Conservation (phyloP, 2,797 vertebrate species). For the Danio aesculapii region DNA sequence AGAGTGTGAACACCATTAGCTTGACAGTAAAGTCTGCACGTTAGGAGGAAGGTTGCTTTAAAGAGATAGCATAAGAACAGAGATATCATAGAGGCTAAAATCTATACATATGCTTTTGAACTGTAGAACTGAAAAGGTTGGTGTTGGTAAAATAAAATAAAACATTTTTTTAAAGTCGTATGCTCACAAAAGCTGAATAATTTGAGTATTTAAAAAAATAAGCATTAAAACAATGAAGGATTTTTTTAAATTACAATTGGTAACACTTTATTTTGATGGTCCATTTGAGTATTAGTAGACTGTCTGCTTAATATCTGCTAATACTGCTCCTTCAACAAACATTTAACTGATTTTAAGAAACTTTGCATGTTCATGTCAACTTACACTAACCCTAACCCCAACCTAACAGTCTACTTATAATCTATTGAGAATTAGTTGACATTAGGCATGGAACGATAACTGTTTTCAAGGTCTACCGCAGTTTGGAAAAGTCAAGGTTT, state of each 20-base stretch:
- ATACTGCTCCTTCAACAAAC: too few species aligned
- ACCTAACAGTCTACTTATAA: too few species aligned
- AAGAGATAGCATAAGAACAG: not conserved
- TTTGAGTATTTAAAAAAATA: not conserved
- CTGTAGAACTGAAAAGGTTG: not conserved
- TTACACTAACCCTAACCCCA: too few species aligned
- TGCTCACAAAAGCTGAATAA: not conserved
- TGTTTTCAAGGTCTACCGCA: too few species aligned
- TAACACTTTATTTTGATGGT: too few species aligned
- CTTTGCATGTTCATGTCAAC: too few species aligned
- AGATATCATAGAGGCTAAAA: not conserved
- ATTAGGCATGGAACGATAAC: too few species aligned
- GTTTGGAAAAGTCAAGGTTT: too few species aligned
- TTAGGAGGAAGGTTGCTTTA: constrained; percentile 19
- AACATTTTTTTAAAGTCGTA: not conserved
- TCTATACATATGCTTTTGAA: not conserved
- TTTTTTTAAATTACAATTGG: not conserved
- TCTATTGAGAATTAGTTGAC: too few species aligned
- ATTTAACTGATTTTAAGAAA: too few species aligned
- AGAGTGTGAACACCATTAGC: constrained; percentile 26
- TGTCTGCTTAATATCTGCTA: too few species aligned
- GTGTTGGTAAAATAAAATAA: not conserved
- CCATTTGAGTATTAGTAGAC: too few species aligned
- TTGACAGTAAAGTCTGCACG: constrained; percentile 20
- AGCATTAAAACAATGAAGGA: not conserved